A percentile compares a stretch with the other conserved stretches of the same genome.
These are phyloP conservation scores for Heliconius cydno DNA, from an alignment of 2,888 invertebrate genomes.

Conservation along the genomic window DNA sequence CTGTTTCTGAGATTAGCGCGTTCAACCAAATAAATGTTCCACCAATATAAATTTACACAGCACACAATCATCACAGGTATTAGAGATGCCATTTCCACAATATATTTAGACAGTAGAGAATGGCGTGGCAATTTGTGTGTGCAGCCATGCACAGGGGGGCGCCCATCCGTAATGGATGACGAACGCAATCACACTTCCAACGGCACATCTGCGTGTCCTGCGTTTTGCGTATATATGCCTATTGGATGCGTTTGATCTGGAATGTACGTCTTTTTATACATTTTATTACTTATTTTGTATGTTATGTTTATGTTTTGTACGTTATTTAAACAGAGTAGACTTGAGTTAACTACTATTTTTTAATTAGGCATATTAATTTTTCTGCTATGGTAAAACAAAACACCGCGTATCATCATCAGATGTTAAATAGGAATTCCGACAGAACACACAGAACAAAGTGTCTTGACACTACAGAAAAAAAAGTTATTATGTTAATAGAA, in stretches of 20 bases:
- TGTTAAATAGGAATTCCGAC: no score
- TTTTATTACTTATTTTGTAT: no score
- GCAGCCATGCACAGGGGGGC: slow-evolving; percentile 76
- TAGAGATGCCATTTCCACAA: slow-evolving; percentile 15
- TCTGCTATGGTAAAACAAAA: no score
- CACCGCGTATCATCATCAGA: no score
- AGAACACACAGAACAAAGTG: no score
- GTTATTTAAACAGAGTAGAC: background rate
- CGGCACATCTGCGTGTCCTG: slow-evolving; percentile 41
- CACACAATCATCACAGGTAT: background rate
- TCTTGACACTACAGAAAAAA: no score
- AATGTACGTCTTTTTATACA: background rate
- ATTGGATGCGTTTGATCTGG: slow-evolving; percentile 28
- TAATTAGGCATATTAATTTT: no score
- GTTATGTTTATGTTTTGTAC: no score
- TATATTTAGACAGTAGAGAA: slow-evolving; percentile 67
- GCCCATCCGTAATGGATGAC: slow-evolving; percentile 72
- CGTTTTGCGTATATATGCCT: slow-evolving; percentile 15
- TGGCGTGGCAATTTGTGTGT: slow-evolving; percentile 76
- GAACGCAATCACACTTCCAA: slow-evolving; percentile 46
- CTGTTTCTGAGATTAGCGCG: no score
- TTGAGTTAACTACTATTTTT: no score
- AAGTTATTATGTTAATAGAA: no score
- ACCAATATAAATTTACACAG: background rate
- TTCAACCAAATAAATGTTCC: no score